A percentile compares a stretch with the other conserved stretches of the same genome.
Evolutionary conservation across 2,888 invertebrate genomes (phyloP).

Genomic region (Cantharis lateralis): DNA sequence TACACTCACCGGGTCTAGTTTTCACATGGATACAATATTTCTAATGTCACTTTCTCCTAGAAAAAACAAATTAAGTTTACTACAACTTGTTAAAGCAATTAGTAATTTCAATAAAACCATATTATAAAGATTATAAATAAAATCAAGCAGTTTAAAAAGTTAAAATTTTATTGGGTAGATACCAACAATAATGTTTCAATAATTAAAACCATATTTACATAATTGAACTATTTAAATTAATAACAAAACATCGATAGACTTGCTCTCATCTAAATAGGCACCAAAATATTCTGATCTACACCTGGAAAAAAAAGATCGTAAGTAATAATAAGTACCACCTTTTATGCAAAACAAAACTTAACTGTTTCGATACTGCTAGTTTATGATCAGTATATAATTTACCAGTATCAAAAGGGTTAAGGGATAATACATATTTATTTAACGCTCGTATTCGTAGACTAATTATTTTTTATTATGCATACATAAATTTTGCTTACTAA

Average conservation of each 20-base stretch:
- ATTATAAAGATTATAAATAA: not conserved
- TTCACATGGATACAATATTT: too few relatives aligned
- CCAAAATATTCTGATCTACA: not conserved
- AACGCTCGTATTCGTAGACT: too few relatives aligned
- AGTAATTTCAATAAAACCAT: too few relatives aligned
- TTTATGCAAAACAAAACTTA: not conserved
- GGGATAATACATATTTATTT: too few relatives aligned
- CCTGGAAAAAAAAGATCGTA: not conserved
- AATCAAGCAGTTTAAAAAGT: not conserved
- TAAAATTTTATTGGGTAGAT: not conserved
- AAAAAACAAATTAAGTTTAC: too few relatives aligned
- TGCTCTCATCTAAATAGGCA: not conserved
- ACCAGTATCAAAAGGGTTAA: too few relatives aligned
- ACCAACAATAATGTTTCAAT: not conserved
- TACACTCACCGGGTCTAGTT: too few relatives aligned
- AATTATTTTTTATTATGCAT: too few relatives aligned
- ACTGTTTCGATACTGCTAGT: not conserved
- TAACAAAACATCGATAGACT: not conserved
- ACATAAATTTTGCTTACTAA: not conserved
- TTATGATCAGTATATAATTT: too few relatives aligned
- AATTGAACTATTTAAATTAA: not conserved
- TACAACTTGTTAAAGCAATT: too few relatives aligned
- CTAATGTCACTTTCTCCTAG: too few relatives aligned
- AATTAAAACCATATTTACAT: not conserved
- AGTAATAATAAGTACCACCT: not conserved